Base-by-base conservation (phyloP, 2,113 vertebrate species). In the Empidonax alnorum region DNA sequence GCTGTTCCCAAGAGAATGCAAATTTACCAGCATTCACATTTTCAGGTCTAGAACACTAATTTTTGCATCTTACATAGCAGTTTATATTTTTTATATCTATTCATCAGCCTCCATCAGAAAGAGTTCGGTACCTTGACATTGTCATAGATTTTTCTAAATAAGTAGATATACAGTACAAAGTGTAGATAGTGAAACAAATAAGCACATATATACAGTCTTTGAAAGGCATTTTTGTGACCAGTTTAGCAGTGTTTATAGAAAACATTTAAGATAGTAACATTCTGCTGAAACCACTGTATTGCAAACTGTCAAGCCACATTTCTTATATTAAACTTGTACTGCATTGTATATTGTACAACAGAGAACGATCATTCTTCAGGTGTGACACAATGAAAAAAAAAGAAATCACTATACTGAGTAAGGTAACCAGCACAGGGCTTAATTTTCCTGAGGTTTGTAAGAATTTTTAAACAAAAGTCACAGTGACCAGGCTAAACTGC, bases 401-500 rank as follows among this genome's bases (percentile, higher is more conserved):
- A 87, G 67, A 61, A 42, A 35, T 35, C 95, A 78, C 96, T 91
- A 94, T 86, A 96, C 97, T 96, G 96, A 97, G 95, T 95, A 97
- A 88, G 89, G 95, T 96, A 96, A 97, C 96, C 71, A 97, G 98
- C 89, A 91, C 95, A 94, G 97, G 97, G 97, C 94, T 94, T 93
- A 74, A 96, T 97, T 98, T 99, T 99, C 99, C 99, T 99, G 99
- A 99, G 99, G 98, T 98, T 98, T 98, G 98, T 98, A 98, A 98
- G 98, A 98, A 97, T 98, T 93, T 92, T 96, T 87, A 89, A 98
- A 95, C 92, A 96, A 97, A 97, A 97, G 97, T 98, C 98, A 98
- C 98, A 98, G 98, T 98, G 98, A 97, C 97, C 96, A 97, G 94
- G 97, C 66, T 91, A 89, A 81, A 90, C 95, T 69, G 83, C 71